phyloP scores from a whole-genome alignment of 2,113 vertebrate species.

The Cynoglossus semilaevis region DNA sequence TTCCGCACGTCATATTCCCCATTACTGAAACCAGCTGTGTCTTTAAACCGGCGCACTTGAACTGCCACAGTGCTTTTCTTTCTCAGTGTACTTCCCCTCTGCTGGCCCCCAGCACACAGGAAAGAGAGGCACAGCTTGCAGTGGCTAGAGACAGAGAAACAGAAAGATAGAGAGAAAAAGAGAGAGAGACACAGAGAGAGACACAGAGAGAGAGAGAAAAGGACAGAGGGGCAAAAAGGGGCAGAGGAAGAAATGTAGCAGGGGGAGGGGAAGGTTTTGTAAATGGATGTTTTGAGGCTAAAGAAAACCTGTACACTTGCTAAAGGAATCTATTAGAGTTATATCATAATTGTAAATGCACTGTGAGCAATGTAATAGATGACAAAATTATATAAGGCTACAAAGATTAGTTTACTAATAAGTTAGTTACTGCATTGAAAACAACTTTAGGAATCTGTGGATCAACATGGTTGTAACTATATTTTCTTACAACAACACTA shows the following conservation, averaged over 20 bases:
- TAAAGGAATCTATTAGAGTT: conserved; percentile 29
- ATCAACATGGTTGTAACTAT: too few relatives aligned
- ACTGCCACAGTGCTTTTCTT: conserved; percentile 72
- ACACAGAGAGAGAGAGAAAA: conserved; percentile 23
- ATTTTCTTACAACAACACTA: too few relatives aligned
- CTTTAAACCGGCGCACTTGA: conserved; percentile 75
- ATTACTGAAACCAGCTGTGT: conserved; percentile 64
- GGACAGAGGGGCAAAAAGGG: conserved; percentile 64
- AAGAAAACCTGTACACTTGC: conserved; percentile 34
- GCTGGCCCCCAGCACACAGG: conserved; percentile 69
- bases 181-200: conserved; percentile 3
- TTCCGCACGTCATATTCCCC: conserved; percentile 32
- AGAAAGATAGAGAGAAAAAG: conserved; percentile 16
- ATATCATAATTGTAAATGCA: too few relatives aligned
- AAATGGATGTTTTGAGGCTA: conserved; percentile 59
- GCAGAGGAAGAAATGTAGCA: conserved; percentile 64
- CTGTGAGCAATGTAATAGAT: neutral
- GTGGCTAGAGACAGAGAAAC: conserved; percentile 38
- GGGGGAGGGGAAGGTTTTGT: conserved; percentile 70
- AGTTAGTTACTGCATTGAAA: too few relatives aligned
- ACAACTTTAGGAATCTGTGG: too few relatives aligned
- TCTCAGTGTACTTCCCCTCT: conserved; percentile 68
- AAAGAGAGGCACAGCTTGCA: conserved; percentile 68
- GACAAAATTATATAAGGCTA: too few relatives aligned
- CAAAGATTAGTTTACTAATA: too few relatives aligned